phyloP scores from a whole-genome alignment of 2,113 vertebrate species.

The Martes martes region DNA sequence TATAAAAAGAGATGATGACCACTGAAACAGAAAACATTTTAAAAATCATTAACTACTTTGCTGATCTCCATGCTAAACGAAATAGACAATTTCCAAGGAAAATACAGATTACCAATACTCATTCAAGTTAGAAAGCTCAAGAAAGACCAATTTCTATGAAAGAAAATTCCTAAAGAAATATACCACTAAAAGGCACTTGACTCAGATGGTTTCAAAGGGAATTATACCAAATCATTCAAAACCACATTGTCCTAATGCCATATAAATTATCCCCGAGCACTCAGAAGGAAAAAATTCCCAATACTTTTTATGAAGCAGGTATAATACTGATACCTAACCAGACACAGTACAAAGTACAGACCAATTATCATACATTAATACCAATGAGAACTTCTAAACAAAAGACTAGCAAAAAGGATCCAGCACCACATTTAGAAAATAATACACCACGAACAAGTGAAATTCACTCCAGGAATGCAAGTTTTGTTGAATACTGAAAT shows the following conservation, averaged over 20 bases:
- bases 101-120: background rate
- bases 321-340: background rate
- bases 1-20: background rate
- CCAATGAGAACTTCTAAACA: background rate
- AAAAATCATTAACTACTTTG: background rate
- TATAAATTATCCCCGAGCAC: background rate
- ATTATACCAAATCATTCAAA: background rate
- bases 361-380: background rate
- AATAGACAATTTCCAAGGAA: background rate
- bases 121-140: background rate
- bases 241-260: background rate
- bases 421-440: background rate
- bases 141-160: background rate
- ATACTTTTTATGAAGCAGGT: background rate
- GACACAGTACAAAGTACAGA: background rate
- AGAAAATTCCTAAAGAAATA: background rate
- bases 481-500: background rate
- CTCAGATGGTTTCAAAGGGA: background rate
- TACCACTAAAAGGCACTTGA: background rate
- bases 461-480: background rate
- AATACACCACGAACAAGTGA: background rate
- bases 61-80: background rate
- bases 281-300: background rate
- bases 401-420: background rate
- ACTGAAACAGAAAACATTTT: background rate